A percentile compares a stretch with the other conserved stretches of the same genome.
Conservation (phyloP, 2,113 vertebrate species). For the Odocoileus virginianus region DNA sequence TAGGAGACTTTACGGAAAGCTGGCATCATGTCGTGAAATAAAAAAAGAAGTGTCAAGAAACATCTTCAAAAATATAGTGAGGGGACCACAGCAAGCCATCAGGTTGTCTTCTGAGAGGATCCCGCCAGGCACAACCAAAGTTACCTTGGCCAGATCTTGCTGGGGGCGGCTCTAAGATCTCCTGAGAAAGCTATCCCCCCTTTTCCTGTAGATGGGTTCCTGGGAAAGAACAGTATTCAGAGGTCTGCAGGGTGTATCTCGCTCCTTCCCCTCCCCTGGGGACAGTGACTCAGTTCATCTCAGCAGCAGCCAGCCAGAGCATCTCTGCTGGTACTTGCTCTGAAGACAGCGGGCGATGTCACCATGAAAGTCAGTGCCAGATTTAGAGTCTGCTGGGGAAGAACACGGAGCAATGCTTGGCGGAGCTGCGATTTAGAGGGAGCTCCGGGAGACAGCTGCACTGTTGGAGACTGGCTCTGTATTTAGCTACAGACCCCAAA, state of each 20-base stretch:
- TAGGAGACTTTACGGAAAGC: not conserved
- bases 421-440: not conserved
- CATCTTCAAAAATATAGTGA: not conserved
- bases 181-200: not conserved
- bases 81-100: not conserved
- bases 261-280: not conserved
- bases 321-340: not conserved
- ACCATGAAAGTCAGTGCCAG: not conserved
- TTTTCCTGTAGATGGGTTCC: not conserved
- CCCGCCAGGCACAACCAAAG: not conserved
- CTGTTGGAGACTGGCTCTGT: not conserved
- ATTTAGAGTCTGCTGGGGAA: constrained; percentile 42
- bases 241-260: not conserved
- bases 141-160: not conserved
- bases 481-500: not conserved
- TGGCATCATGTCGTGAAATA: not conserved
- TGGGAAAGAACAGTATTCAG: not conserved
- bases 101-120: not conserved
- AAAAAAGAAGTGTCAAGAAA: not conserved
- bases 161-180: not conserved
- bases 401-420: not conserved
- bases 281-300: not conserved
- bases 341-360: constrained; percentile 47
- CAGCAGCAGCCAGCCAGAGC: not conserved
- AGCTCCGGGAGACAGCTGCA: not conserved